These are phyloP conservation scores for Osedax frankpressi DNA, from an alignment of 2,888 invertebrate species.

Conservation along the genomic window DNA sequence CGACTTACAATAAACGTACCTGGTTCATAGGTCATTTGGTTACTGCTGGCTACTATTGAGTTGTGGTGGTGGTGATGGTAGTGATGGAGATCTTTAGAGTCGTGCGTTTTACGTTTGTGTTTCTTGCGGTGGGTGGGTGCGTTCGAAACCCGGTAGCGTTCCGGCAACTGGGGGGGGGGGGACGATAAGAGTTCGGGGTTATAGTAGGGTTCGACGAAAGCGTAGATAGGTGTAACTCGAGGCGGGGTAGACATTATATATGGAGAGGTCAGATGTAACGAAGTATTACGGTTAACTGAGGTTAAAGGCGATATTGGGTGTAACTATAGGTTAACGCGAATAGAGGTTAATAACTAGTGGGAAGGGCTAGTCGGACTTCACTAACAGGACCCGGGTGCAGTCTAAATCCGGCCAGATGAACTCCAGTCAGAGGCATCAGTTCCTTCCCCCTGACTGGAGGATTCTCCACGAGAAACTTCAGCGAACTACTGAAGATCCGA, in stretches of 20 bases:
- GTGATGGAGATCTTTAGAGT: background rate
- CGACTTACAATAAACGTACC: background rate
- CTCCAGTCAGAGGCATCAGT: constrained; percentile 67
- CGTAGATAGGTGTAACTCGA: too few species aligned
- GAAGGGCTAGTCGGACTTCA: too few species aligned
- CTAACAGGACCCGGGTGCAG: constrained; percentile 79
- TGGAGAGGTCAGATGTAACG: too few species aligned
- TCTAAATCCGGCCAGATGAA: constrained; percentile 80
- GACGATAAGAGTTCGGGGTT: too few species aligned
- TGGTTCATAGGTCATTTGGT: background rate
- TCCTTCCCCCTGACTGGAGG: constrained; percentile 79
- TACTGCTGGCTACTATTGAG: background rate
- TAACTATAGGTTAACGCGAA: too few species aligned
- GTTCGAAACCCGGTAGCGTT: background rate
- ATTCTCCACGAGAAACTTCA: constrained; percentile 85
- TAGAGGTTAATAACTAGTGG: too few species aligned
- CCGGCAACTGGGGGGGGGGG: background rate
- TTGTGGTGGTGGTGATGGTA: too few species aligned
- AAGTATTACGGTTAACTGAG: too few species aligned
- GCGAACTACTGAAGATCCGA: constrained; percentile 59
- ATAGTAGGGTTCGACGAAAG: too few species aligned
- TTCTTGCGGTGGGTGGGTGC: background rate
- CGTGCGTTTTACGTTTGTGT: background rate
- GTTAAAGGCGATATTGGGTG: too few species aligned
- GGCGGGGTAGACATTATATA: too few species aligned